Evolutionary conservation across 1,140 invertebrate species (phyloP).

Genomic region (Thrips palmi): DNA sequence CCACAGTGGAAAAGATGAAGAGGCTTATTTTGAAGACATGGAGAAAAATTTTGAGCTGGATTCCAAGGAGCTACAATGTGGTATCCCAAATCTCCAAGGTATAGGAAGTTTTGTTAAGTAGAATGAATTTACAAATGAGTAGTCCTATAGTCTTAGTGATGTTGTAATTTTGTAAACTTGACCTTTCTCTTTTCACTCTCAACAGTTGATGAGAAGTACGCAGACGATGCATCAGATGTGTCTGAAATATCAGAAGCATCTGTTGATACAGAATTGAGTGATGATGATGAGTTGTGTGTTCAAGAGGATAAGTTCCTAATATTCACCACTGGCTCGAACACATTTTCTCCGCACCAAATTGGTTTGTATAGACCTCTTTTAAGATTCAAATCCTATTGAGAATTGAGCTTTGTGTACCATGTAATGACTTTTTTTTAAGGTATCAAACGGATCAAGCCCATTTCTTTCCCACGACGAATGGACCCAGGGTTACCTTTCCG

Average conservation of each 20-base stretch:
- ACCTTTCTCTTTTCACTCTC: conserved; percentile 17
- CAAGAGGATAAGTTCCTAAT: conserved; percentile 57
- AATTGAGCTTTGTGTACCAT: not conserved
- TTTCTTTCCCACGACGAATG: conserved; percentile 47
- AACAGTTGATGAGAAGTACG: conserved; percentile 22
- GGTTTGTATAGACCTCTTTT: conserved; percentile 23
- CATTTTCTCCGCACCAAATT: conserved; percentile 75
- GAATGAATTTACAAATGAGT: too few relatives aligned
- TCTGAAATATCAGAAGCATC: conserved; percentile 25
- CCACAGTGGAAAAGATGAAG: conserved; percentile 14
- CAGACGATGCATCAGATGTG: conserved; percentile 30
- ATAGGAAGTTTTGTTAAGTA: too few relatives aligned
- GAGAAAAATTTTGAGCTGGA: conserved; percentile 19
- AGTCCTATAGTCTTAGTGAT: conserved; percentile 8
- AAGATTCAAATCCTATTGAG: not conserved
- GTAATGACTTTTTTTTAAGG: conserved; percentile 21
- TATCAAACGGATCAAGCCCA: conserved; percentile 58
- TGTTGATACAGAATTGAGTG: conserved; percentile 10
- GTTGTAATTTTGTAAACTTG: conserved; percentile 4
- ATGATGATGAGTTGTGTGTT: conserved; percentile 25
- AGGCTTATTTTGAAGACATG: conserved; percentile 13
- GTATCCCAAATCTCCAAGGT: too few relatives aligned
- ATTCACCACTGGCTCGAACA: conserved; percentile 68
- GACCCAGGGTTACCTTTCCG: conserved; percentile 46
- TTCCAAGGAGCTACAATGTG: too few relatives aligned